Evolutionary conservation across 2,888 invertebrate genomes (phyloP).

Genomic region (Acanthococcus lagerstroemiae): DNA sequence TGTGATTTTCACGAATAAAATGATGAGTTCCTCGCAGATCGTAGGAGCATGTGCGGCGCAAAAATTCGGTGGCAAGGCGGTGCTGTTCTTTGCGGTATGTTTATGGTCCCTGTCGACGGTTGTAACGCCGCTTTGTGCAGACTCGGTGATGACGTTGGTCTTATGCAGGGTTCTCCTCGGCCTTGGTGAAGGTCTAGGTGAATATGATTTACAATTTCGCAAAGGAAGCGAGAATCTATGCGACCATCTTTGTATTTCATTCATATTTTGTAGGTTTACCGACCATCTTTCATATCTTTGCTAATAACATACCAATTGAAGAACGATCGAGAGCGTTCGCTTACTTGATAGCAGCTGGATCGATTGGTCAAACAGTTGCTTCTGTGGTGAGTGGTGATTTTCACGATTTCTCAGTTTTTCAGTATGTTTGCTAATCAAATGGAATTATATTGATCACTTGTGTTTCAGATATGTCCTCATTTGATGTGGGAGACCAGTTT

Average conservation of each 20-base stretch:
- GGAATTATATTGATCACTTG: no score
- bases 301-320: constrained; percentile 59
- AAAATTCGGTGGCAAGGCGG: constrained; percentile 57
- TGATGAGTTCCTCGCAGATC: constrained; percentile 42
- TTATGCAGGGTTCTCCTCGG: constrained; percentile 56
- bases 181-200: constrained; percentile 63
- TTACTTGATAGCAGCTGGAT: constrained; percentile 60
- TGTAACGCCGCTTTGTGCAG: constrained; percentile 57
- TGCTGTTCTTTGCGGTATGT: constrained; percentile 56
- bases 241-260: no score
- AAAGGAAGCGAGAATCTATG: background rate
- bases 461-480: constrained; percentile 53
- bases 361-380: constrained; percentile 64
- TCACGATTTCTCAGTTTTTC: no score
- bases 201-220: constrained; percentile 18
- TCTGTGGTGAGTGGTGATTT: constrained; percentile 49
- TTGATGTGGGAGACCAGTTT: constrained; percentile 57
- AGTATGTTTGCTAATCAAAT: no score
- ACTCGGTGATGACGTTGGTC: constrained; percentile 53
- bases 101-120: constrained; percentile 64
- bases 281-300: constrained; percentile 64
- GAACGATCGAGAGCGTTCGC: constrained; percentile 63
- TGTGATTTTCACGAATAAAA: background rate
- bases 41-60: constrained; percentile 58
- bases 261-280: constrained; percentile 51